A percentile compares a stretch with the other conserved stretches of the same genome.
Conservation (phyloP, 2,113 vertebrate genomes). For the Mola mola region DNA sequence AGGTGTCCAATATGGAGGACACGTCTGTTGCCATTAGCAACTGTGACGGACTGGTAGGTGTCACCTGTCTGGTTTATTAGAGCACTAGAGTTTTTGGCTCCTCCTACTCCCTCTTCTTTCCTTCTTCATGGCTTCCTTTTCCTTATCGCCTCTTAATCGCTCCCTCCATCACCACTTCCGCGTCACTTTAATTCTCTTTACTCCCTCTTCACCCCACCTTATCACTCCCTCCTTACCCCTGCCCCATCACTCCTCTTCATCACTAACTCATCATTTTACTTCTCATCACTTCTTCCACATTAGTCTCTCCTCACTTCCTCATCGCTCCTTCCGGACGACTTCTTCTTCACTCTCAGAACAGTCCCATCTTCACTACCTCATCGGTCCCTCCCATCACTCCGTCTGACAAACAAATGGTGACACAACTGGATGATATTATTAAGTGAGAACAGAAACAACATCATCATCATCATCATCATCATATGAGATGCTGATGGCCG, state of each 20-base stretch:
- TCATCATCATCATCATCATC: too few relatives aligned
- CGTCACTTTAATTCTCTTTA: background rate
- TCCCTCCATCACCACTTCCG: background rate
- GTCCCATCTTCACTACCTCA: too few relatives aligned
- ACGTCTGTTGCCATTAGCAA: slow-evolving; percentile 93
- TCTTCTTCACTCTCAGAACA: background rate
- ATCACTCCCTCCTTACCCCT: background rate
- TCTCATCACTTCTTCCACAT: background rate
- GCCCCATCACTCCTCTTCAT: background rate
- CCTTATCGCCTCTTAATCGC: background rate
- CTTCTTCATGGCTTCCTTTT: background rate
- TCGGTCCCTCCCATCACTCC: background rate
- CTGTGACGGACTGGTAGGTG: slow-evolving; percentile 95
- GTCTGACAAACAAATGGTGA: too few relatives aligned
- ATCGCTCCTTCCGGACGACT: background rate
- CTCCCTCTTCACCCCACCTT: background rate
- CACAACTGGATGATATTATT: too few relatives aligned
- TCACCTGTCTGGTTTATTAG: background rate
- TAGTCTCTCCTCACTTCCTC: background rate
- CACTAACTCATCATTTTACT: background rate
- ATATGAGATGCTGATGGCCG: too few relatives aligned
- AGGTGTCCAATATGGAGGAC: slow-evolving; percentile 87
- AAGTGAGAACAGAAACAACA: too few relatives aligned
- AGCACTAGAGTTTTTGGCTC: too few relatives aligned
- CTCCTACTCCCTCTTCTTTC: too few relatives aligned